These are phyloP conservation scores for Cyclina sinensis DNA, from an alignment of 1,140 invertebrate species.

Conservation along the genomic window DNA sequence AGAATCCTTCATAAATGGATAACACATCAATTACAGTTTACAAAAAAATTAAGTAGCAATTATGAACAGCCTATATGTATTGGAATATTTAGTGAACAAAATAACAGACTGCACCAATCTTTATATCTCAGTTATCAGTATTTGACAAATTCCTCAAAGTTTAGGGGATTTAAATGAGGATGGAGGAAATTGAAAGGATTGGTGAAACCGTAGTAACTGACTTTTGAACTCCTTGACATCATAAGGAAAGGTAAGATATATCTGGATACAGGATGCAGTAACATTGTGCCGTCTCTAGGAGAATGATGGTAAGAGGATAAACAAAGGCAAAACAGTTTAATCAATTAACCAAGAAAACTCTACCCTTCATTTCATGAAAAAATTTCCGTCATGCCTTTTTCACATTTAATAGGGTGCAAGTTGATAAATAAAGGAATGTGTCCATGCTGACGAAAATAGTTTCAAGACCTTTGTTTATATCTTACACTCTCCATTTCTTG, in stretches of 20 bases:
- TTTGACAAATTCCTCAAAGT: no score
- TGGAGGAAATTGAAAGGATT: background rate
- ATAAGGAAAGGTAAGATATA: background rate
- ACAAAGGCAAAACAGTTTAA: conserved; percentile 12
- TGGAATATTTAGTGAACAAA: no score
- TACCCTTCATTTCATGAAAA: no score
- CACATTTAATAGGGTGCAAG: background rate
- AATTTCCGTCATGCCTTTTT: background rate
- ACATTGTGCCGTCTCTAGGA: background rate
- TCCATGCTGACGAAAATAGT: background rate
- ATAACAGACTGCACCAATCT: no score
- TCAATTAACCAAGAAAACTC: background rate
- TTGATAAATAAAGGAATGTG: background rate
- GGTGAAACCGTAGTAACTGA: background rate
- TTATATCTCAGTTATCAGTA: no score
- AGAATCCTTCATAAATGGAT: no score
- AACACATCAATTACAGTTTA: no score
- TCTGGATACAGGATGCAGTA: background rate
- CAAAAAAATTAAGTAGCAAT: no score
- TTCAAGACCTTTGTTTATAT: background rate
- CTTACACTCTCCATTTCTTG: no score
- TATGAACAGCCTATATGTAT: no score
- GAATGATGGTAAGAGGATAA: background rate
- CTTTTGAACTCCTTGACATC: background rate
- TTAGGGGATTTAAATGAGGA: no score